Conservation (phyloP, 2,113 vertebrate genomes). For the Potamarius usumacintae region DNA sequence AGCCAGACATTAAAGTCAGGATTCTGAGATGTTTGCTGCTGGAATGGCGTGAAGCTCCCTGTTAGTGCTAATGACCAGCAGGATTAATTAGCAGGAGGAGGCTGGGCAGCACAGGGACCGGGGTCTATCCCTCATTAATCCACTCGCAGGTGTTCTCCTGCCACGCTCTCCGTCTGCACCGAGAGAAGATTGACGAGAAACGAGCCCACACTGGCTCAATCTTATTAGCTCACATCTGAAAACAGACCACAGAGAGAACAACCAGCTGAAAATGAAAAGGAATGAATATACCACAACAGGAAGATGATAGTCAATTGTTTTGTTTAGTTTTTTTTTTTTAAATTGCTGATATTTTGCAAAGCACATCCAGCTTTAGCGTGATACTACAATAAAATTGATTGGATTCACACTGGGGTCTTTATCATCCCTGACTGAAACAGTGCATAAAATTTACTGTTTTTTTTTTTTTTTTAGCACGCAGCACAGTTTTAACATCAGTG, state of each 20-base stretch:
- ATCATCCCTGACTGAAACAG: not conserved
- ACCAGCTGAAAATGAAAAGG: constrained; percentile 30
- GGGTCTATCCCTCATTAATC: constrained; percentile 70
- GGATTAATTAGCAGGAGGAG: constrained; percentile 71
- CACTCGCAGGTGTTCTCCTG: constrained; percentile 70
- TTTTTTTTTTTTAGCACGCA: not conserved
- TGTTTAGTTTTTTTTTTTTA: not conserved
- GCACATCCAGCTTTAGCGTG: not conserved
- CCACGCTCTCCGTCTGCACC: constrained; percentile 56
- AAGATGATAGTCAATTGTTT: not conserved
- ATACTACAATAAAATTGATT: not conserved
- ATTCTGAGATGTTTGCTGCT: constrained; percentile 23
- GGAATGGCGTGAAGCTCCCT: constrained; percentile 43
- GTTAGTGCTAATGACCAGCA: constrained; percentile 63
- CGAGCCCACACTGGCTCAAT: constrained; percentile 66
- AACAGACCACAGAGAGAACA: constrained; percentile 29
- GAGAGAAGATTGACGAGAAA: constrained; percentile 67
- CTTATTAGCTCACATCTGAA: constrained; percentile 56
- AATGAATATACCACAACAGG: constrained; percentile 11
- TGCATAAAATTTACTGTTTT: not conserved
- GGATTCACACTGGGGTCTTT: not conserved
- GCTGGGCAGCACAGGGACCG: constrained; percentile 60
- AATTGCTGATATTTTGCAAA: not conserved
- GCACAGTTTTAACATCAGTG: not conserved
- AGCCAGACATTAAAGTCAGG: constrained; percentile 5